A percentile compares a stretch with the other conserved stretches of the same genome.
phyloP scores from a whole-genome alignment of 2,888 invertebrate genomes.

The Dione juno region DNA sequence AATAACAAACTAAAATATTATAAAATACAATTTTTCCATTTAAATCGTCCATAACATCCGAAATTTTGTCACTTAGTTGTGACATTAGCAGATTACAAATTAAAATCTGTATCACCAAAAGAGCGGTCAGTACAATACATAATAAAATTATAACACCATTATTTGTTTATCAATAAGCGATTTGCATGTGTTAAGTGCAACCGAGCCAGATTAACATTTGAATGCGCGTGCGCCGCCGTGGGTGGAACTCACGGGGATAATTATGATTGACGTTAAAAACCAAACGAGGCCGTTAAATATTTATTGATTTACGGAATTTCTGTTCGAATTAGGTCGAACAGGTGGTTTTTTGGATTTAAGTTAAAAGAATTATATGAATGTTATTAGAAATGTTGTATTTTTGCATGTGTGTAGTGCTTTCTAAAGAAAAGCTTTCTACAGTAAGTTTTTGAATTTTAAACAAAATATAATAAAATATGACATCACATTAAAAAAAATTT shows the following conservation, averaged over 20 bases:
- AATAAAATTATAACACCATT: constrained; percentile 78
- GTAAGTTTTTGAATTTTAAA: neutral
- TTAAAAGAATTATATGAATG: neutral
- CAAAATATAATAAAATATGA: no score
- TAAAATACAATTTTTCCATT: neutral
- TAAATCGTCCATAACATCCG: neutral
- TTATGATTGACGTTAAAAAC: constrained; percentile 48
- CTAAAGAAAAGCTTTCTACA: no score
- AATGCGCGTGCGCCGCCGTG: constrained; percentile 60
- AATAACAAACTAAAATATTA: no score
- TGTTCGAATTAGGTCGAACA: constrained; percentile 9
- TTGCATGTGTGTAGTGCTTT: neutral
- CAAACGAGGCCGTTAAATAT: constrained; percentile 32
- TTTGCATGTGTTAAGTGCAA: constrained; percentile 78
- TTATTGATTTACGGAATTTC: constrained; percentile 28
- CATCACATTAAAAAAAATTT: no score
- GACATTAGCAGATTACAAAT: constrained; percentile 59
- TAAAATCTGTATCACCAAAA: constrained; percentile 63
- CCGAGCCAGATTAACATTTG: constrained; percentile 67
- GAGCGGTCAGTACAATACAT: constrained; percentile 72
- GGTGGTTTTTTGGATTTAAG: neutral
- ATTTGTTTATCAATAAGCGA: constrained; percentile 79
- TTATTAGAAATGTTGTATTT: neutral
- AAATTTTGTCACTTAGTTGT: constrained; percentile 29
- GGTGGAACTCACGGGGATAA: constrained; percentile 39